Evolutionary conservation across 2,888 invertebrate genomes (phyloP).

Genomic region (Xestia c-nigrum): DNA sequence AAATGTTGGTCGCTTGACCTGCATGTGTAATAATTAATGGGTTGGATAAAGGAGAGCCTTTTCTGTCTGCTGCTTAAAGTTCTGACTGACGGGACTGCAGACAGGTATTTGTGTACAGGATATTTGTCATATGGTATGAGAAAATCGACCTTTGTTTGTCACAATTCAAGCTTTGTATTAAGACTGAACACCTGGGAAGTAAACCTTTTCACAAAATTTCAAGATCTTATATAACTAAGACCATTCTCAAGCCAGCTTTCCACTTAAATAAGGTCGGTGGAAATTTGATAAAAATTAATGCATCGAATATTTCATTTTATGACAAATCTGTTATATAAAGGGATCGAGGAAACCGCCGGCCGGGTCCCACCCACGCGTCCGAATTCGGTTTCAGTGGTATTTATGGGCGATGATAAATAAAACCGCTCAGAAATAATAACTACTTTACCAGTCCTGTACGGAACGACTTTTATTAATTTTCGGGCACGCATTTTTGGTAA

Average conservation of each 20-base stretch:
- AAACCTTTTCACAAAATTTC: neutral
- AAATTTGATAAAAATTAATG: conserved; percentile 63
- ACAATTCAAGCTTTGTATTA: neutral
- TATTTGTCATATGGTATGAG: neutral
- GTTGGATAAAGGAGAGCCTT: neutral
- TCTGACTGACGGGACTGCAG: neutral
- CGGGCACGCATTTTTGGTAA: conserved; percentile 29
- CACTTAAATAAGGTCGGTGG: conserved; percentile 40
- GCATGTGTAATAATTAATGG: conserved; percentile 6
- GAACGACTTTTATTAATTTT: conserved; percentile 56
- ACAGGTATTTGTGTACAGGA: neutral
- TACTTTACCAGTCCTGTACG: conserved; percentile 47
- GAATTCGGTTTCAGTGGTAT: conserved; percentile 58
- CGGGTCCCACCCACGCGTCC: conserved; percentile 57
- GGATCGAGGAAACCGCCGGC: conserved; percentile 61
- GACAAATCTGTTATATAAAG: conserved; percentile 63
- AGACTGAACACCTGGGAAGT: neutral
- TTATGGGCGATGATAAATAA: conserved; percentile 63
- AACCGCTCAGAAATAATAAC: conserved; percentile 62
- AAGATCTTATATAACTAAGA: neutral
- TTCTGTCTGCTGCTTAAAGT: conserved; percentile 1
- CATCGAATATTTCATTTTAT: conserved; percentile 60
- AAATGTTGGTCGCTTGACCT: neutral
- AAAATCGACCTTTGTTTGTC: neutral
- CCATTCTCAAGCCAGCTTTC: neutral